phyloP scores from a whole-genome alignment of 2,888 invertebrate genomes.

The Brachycybe producta region DNA sequence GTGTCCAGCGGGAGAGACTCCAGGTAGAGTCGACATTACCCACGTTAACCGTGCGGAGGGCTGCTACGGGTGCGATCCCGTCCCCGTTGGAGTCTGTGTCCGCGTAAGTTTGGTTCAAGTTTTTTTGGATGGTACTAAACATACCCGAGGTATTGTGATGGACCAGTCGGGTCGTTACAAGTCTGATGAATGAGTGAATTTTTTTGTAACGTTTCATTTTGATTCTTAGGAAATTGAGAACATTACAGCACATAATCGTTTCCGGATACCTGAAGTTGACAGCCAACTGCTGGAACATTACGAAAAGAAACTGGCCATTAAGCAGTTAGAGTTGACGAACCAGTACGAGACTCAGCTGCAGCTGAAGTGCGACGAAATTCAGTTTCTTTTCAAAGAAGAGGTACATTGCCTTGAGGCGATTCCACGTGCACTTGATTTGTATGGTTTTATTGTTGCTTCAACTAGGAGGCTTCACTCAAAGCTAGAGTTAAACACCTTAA shows the following conservation, averaged over 20 bases:
- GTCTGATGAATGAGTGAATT: not conserved
- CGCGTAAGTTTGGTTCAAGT: too few species aligned
- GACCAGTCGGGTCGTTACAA: too few species aligned
- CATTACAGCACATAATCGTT: slow-evolving; percentile 69
- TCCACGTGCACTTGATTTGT: not conserved
- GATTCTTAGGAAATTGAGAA: slow-evolving; percentile 63
- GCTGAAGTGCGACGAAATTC: slow-evolving; percentile 79
- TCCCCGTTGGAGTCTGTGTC: too few species aligned
- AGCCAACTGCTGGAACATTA: slow-evolving; percentile 86
- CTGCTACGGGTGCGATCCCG: too few species aligned
- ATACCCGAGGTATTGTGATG: too few species aligned
- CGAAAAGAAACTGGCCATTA: slow-evolving; percentile 80
- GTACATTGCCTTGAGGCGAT: slow-evolving; percentile 26
- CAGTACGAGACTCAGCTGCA: slow-evolving; percentile 85
- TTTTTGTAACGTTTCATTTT: slow-evolving; percentile 1
- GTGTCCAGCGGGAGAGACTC: too few species aligned
- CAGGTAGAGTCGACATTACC: too few species aligned
- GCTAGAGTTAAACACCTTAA: slow-evolving; percentile 69
- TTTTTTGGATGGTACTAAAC: too few species aligned
- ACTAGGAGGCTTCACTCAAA: slow-evolving; percentile 35
- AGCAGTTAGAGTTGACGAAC: slow-evolving; percentile 77
- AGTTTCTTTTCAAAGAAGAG: slow-evolving; percentile 68
- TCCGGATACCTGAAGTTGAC: slow-evolving; percentile 89
- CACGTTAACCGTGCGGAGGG: too few species aligned
- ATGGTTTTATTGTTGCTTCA: slow-evolving; percentile 12